Evolutionary conservation across 2,888 invertebrate genomes (phyloP).

Genomic region (Meiosimyza platycephala): DNA sequence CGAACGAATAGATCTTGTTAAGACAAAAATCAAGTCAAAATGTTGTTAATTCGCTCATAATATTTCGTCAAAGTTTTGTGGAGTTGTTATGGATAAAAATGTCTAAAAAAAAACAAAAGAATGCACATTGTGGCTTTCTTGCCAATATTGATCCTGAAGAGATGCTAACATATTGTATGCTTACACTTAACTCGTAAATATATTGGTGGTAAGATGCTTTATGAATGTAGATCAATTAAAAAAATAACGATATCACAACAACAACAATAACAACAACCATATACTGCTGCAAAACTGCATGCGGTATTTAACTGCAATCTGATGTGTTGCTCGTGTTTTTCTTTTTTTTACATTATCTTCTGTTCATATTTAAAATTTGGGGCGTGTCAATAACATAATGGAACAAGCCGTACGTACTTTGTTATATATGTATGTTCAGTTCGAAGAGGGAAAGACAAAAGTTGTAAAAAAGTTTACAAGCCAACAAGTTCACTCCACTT

Average conservation of each 20-base stretch:
- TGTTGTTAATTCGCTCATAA: constrained; percentile 16
- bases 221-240: constrained; percentile 61
- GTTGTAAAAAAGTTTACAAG: not conserved
- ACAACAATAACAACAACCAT: constrained; percentile 23
- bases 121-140: not conserved
- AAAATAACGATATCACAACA: constrained; percentile 61
- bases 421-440: not conserved
- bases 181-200: not conserved
- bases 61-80: constrained; percentile 27
- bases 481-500: constrained; percentile 2
- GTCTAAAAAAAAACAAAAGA: constrained; percentile 31
- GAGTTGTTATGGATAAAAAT: constrained; percentile 41
- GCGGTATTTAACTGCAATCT: constrained; percentile 24
- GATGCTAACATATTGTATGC: not conserved
- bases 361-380: constrained; percentile 44
- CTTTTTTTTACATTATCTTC: constrained; percentile 2
- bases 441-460: not conserved
- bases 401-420: constrained; percentile 50
- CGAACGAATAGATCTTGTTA: constrained; percentile 24
- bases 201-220: not conserved
- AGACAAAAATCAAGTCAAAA: constrained; percentile 29
- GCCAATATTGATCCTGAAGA: constrained; percentile 16
- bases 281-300: constrained; percentile 14
- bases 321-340: constrained; percentile 20
- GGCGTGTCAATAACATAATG: constrained; percentile 66